Base-by-base conservation (phyloP, 1,140 invertebrate species). In the Drosophila orosa region DNA sequence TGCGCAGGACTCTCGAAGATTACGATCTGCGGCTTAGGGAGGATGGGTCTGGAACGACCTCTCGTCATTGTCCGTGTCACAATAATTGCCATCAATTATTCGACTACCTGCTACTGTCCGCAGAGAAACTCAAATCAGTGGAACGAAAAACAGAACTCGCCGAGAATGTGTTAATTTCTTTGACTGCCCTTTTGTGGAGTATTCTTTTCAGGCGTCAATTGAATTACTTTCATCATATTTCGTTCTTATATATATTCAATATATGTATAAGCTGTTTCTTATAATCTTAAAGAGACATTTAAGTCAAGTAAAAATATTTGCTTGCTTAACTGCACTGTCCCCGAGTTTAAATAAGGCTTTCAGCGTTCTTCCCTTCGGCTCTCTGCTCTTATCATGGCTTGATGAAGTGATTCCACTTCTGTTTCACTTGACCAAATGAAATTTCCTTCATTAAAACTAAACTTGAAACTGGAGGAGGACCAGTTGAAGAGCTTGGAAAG, bases 391-490 rank as follows among this genome's bases (percentile, higher is more conserved):
- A 45, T 57, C 50, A 57, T 57, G 22, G 31, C 33, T 22, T 71
- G 67, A 71, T 71, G 67, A 71, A 71, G 67, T 57, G 52, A 71
- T 48, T 57, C 65, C 48, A 69, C 67, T 71, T 71, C n/a, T 71
- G 66, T 27, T 71, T 71, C 50, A 71, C 69, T 72, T 74, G 35
- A 71, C 63, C 67, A 79, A 78, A 69, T 84, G 45, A 84, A 84
- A 68, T 71, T 80, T 80, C 56, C 81, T 78, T 85, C 81, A 85
- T 85, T 85, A 85, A 85, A 80, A 85, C 77, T 78, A 81, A 80
- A 85, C 74, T 85, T 78, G 58, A 73, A 47, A 31, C 22, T 44
- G 40, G 33, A 52, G 29, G 1, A 17, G 12, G 29, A 33, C 19
- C 31, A 35, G 19, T 33, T 65, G 10, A 54, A 44, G 62, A n/a